Evolutionary conservation across 2,888 invertebrate genomes (phyloP), one percentile per base, ranked within the genome.

Genomic region (Zygothrica quintamaculata): DNA sequence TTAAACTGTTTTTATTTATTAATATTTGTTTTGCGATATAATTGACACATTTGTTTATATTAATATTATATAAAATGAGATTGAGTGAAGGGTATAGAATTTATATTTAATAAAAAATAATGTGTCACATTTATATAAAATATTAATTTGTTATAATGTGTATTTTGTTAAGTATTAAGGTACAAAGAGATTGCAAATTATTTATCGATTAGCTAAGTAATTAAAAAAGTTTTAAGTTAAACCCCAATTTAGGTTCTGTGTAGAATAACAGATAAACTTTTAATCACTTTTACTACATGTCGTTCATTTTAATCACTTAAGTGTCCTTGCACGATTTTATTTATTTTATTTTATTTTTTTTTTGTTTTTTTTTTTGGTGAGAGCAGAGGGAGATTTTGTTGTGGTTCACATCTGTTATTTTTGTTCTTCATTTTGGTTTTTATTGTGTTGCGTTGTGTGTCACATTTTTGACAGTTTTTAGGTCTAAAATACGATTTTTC

Each of bases 181-280:
- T 29, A 16, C 16, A 1, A 1, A 37, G 9, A 37, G 37, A 7
- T 31, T 25, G 16, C 52, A 16, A 29, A 29, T 43, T 15, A 15
- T 48, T 48, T 56, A 65, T 66, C 58, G 66, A 78, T 78, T 67
- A 34, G 47, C 76, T 62, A 46, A 61, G 80, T 72, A 67, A 76
- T 79, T 72, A 79, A 76, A 50, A 40, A 51, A 65, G 53, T 44
- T 46, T 36, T 33, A 58, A 22, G 11, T 16, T 22, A 39, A 50
- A 1, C 16, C 9, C 25, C 1, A 9, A 7, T n/a, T 8, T 8
- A 11, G 36, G 26, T 8, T 16, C 3, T n/a, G n/a, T n/a, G n/a
- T n/a, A n/a, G 33, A 39, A 25, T 25, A 40, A 29, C 7, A 11
- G 57, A 46, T 58, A 33, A 57, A 50, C 15, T 46, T 61, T 46